Evolutionary conservation across 2,888 invertebrate genomes (phyloP), one percentile per base, ranked within the genome.

Genomic region (Seladonia tumulorum): DNA sequence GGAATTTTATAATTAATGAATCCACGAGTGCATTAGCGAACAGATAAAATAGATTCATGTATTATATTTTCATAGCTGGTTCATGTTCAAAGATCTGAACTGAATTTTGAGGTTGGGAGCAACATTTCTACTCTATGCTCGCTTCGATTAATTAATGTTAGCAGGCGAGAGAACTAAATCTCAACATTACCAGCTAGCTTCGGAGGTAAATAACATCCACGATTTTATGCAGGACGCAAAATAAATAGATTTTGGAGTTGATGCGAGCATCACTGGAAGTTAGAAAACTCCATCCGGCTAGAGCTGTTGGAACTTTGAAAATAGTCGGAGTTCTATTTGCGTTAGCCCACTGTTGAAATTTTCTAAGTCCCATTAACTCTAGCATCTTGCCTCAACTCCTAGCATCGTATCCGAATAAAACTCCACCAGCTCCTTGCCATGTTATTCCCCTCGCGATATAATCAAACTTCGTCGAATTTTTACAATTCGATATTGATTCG

Each of bases 261-360:
- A 5, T 42, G 12, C 42, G 7, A 42, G 42, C 39, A n/a, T 25
- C n/a, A n/a, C 4, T 14, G 14, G 7, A 70, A 42, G 70, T 53
- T 49, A 8, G 47, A 22, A 12, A 73, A 53, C 49, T 16, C 12
- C 16, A 29, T 16, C 3, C 22, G 2, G 22, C 35, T 70, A n/a
- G 39, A 10, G 70, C 39, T 70, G 5, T 70, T 42, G 5, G 14
- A 42, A 70, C 42, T 70, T 68, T 39, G 35, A n/a, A 70, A 42
- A 70, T 70, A 70, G 39, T 70, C n/a, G n/a, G n/a, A 70, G 42
- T 42, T 70, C 42, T 22, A 5, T n/a, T 42, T 70, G 70, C 39
- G 18, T n/a, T 42, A 70, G n/a, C 5, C n/a, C 42, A 42, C 5
- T 22, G 42, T 42, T 70, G 42, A 70, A 70, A 70, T 70, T 70